These are phyloP conservation scores for Ptychoptera contaminata DNA, from an alignment of 2,888 invertebrate genomes.

Conservation along the genomic window DNA sequence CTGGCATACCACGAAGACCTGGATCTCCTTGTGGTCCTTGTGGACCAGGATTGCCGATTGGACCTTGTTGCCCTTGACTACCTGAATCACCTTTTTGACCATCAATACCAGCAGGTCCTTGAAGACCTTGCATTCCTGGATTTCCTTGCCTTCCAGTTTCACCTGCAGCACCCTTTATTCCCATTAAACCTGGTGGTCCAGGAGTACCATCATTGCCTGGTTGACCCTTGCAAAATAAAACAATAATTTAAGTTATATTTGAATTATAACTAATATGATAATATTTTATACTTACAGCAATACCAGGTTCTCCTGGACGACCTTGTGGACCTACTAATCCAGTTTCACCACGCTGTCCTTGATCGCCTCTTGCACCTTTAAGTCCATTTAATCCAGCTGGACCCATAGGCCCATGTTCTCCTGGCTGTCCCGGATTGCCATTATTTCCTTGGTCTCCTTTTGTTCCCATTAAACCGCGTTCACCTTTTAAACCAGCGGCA, in stretches of 20 bases:
- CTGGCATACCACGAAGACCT: constrained; percentile 14
- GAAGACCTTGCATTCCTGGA: constrained; percentile 49
- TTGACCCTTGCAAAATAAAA: constrained; percentile 40
- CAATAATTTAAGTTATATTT: neutral
- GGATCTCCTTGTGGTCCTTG: constrained; percentile 43
- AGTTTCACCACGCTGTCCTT: constrained; percentile 57
- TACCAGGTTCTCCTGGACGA: constrained; percentile 57
- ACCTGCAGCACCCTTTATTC: constrained; percentile 53
- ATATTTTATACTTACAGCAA: constrained; percentile 36
- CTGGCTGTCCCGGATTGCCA: constrained; percentile 39
- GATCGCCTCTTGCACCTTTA: constrained; percentile 61
- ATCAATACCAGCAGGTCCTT: constrained; percentile 54
- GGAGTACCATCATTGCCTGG: constrained; percentile 51
- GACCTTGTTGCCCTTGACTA: constrained; percentile 49
- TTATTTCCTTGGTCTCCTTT: constrained; percentile 60
- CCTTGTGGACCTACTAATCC: constrained; percentile 65
- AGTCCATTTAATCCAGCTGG: constrained; percentile 44
- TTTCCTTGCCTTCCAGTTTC: constrained; percentile 53
- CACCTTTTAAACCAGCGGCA: constrained; percentile 55
- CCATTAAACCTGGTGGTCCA: constrained; percentile 51
- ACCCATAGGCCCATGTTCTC: constrained; percentile 36
- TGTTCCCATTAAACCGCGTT: constrained; percentile 49
- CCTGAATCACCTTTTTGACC: constrained; percentile 65
- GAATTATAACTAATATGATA: neutral
- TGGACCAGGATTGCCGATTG: constrained; percentile 31